Evolutionary conservation across 2,888 invertebrate species (phyloP), one percentile per base, ranked within the genome.

Genomic region (Lithosia quadra): DNA sequence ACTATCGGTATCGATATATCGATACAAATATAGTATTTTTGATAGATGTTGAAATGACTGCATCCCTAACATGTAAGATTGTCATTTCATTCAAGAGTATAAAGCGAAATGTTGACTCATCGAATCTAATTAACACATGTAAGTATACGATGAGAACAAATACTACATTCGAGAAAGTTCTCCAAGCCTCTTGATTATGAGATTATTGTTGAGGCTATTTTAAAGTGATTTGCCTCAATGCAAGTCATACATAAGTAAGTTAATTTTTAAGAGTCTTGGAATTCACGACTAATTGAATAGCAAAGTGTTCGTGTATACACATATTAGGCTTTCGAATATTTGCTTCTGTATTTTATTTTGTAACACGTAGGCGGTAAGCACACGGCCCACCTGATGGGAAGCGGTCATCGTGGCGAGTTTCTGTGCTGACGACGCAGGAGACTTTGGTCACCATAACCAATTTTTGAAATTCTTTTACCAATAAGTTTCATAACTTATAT

Each of bases 71-170:
- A 0, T 18, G 36, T n/a, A 22, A 63, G 34, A 13, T 24, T 43
- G 21, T 36, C 21, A 36, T 22, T 34, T 0, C 28, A 24, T n/a
- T 62, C 55, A n/a, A n/a, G 8, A 28, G 24, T 24, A 56, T 28
- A 11, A 15, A 49, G 24, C n/a, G 65, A 79, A 71, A 61, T 18
- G 79, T 72, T 55, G 33, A 70, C 36, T 79, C 79, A 79, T 80
- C 56, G 49, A 61, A 69, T 72, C 69, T 68, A 68, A 80, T 78
- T 72, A 55, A 57, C 59, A 64, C 49, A 62, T 53, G 57, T 33
- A 28, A 28, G n/a, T 28, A 39, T 22, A 59, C 24, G 58, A 34
- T 61, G 28, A 43, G 28, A 61, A 39, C 49, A 10, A 49, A 21
- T 39, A 49, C 58, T 56, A 24, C 62, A 22, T 13, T 67, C 36